These are phyloP conservation scores for Neopipo cinnamomea DNA, from an alignment of 2,113 vertebrate species.

Conservation along the genomic window DNA sequence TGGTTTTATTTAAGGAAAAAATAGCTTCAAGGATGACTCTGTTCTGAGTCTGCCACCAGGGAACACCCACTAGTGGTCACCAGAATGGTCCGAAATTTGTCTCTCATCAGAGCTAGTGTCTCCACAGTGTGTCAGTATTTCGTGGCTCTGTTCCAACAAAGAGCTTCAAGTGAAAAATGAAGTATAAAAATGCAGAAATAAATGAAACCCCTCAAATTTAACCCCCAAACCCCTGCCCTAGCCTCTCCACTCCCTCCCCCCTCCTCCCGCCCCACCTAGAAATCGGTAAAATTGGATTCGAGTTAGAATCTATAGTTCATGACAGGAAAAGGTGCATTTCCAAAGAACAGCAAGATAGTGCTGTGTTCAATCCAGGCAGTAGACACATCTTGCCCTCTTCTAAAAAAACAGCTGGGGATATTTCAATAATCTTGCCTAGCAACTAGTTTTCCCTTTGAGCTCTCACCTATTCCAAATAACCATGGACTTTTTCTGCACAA, in stretches of 20 bases:
- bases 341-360: background rate
- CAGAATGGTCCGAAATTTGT: background rate
- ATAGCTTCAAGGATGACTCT: background rate
- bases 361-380: background rate
- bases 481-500: background rate
- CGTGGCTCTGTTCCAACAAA: background rate
- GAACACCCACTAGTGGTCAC: background rate
- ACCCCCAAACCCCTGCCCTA: accelerated
- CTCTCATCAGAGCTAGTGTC: background rate
- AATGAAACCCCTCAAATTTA: background rate
- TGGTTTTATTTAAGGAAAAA: background rate
- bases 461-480: background rate
- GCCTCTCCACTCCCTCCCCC: background rate
- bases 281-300: background rate
- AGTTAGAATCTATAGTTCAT: background rate
- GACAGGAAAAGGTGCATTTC: background rate
- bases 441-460: background rate
- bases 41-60: background rate
- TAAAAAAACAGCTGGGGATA: background rate
- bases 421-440: background rate
- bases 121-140: background rate
- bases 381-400: background rate
- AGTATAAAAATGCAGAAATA: background rate
- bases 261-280: background rate
- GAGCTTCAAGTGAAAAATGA: background rate